A percentile compares a stretch with the other conserved stretches of the same genome.
phyloP scores from a whole-genome alignment of 2,888 invertebrate species.

The Tiliacea aurago region DNA sequence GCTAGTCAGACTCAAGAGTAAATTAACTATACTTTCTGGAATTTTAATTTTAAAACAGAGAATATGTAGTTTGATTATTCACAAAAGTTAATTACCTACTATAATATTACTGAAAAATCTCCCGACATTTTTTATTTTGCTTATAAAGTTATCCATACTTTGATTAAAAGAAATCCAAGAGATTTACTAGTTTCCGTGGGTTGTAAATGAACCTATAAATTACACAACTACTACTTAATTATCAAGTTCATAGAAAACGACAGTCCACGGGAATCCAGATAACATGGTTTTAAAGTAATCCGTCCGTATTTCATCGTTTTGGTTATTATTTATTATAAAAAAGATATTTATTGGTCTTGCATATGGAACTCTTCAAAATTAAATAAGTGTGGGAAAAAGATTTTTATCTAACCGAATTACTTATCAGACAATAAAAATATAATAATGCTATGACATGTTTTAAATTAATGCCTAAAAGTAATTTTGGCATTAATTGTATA shows the following conservation, averaged over 20 bases:
- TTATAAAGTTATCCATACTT: no score
- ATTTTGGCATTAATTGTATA: no score
- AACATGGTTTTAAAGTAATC: neutral
- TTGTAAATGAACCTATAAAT: neutral
- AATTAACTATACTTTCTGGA: neutral
- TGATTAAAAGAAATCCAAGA: neutral
- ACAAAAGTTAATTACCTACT: neutral
- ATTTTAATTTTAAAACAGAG: neutral
- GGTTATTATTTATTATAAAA: neutral
- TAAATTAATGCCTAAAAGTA: neutral
- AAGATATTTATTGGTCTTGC: neutral
- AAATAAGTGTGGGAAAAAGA: neutral
- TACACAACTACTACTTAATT: no score
- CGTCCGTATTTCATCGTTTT: neutral
- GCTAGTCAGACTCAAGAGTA: neutral
- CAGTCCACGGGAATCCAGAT: neutral
- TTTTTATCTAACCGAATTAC: neutral
- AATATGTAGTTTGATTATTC: neutral
- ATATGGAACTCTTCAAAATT: neutral
- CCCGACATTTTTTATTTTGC: neutral
- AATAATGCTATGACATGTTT: neutral
- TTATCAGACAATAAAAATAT: no score
- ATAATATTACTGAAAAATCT: neutral
- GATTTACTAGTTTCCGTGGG: neutral
- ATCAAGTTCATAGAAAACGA: neutral